These are phyloP conservation scores for Mythimna ferrago DNA, from an alignment of 2,888 invertebrate genomes.

Conservation along the genomic window DNA sequence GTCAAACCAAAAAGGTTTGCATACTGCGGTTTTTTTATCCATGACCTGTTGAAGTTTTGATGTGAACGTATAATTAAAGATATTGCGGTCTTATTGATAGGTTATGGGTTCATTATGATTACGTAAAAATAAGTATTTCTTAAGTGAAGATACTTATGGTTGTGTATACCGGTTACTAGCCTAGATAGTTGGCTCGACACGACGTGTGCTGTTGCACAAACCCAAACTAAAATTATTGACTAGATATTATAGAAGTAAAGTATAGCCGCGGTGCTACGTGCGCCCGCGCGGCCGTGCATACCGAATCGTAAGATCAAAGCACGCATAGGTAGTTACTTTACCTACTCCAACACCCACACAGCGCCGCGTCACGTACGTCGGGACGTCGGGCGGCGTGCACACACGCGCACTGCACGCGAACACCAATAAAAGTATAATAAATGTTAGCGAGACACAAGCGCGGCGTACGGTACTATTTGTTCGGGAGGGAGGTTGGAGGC, in stretches of 20 bases:
- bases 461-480: conserved; percentile 90
- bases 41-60: conserved; percentile 5
- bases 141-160: conserved; percentile 72
- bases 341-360: conserved; percentile 88
- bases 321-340: conserved; percentile 88
- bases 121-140: conserved; percentile 57
- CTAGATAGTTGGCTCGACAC: conserved; percentile 77
- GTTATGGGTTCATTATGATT: conserved; percentile 51
- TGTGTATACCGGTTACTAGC: conserved; percentile 74
- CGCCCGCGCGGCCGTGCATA: conserved; percentile 88
- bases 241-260: conserved; percentile 88
- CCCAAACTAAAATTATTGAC: conserved; percentile 88
- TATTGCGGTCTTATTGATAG: conserved; percentile 41
- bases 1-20: background rate
- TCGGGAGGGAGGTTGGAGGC: conserved; percentile 90
- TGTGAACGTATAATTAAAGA: conserved; percentile 34
- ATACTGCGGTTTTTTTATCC: background rate
- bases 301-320: conserved; percentile 91
- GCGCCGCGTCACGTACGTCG: conserved; percentile 65
- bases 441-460: conserved; percentile 88
- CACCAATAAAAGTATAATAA: conserved; percentile 88
- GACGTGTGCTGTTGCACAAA: conserved; percentile 88
- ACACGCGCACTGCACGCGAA: conserved; percentile 80
- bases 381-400: conserved; percentile 74
- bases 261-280: conserved; percentile 87